Conservation (phyloP, 2,797 vertebrate genomes). For the Botia kubotai region DNA sequence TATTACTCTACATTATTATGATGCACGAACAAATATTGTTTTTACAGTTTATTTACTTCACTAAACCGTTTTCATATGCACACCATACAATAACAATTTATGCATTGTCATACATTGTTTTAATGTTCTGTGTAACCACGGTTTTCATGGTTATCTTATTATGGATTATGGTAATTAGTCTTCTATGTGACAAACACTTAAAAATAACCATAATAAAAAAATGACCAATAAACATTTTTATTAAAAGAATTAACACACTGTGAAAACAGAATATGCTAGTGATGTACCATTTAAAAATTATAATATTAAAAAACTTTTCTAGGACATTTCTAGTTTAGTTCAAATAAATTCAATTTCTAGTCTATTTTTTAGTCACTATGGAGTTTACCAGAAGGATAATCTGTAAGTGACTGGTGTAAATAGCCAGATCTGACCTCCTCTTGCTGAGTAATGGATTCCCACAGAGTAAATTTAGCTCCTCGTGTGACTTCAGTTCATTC, state of each 20-base stretch:
- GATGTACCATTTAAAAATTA: too few relatives aligned
- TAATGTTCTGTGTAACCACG: background rate
- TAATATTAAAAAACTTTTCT: too few relatives aligned
- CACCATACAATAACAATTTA: background rate
- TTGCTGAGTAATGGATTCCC: conserved; percentile 68
- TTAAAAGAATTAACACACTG: too few relatives aligned
- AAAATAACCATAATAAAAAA: background rate
- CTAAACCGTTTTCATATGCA: background rate
- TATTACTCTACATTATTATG: background rate
- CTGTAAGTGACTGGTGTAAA: background rate
- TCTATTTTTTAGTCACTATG: conserved; percentile 4
- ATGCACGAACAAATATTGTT: too few relatives aligned
- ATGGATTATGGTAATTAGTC: background rate
- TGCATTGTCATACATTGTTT: conserved; percentile 7
- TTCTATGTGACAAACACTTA: background rate
- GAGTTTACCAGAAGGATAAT: conserved; percentile 4
- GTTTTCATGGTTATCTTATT: background rate
- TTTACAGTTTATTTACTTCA: too few relatives aligned
- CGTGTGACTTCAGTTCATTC: conserved; percentile 34
- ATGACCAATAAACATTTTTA: background rate
- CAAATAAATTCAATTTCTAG: background rate
- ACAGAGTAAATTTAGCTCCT: conserved; percentile 60
- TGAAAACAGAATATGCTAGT: too few relatives aligned
- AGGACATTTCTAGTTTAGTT: too few relatives aligned
- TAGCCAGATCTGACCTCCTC: conserved; percentile 59